phyloP scores from a whole-genome alignment of 2,797 vertebrate species.

The Apogon talboti region DNA sequence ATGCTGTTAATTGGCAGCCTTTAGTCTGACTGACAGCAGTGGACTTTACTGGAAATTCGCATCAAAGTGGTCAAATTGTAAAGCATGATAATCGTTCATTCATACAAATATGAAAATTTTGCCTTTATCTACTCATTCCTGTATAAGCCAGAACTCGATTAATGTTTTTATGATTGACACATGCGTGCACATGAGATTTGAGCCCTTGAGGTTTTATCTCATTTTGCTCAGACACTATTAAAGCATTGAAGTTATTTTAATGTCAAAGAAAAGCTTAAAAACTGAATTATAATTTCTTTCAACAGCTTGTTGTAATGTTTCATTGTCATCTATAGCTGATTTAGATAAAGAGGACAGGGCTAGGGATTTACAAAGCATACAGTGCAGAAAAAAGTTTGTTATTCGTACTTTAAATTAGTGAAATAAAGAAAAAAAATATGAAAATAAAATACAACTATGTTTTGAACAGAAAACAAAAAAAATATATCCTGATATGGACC shows the following conservation, averaged over 20 bases:
- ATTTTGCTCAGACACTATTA: neutral
- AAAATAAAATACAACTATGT: no score
- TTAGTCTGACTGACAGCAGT: constrained; percentile 31
- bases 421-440: no score
- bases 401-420: no score
- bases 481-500: no score
- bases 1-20: constrained; percentile 60
- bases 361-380: no score
- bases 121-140: neutral
- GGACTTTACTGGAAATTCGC: constrained; percentile 18
- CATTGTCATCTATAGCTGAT: no score
- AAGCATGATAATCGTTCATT: neutral
- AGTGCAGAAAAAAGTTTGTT: no score
- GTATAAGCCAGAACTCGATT: no score
- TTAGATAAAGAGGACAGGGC: no score
- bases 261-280: constrained; percentile 1
- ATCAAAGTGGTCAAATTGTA: neutral
- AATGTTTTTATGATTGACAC: neutral
- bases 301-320: neutral
- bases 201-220: neutral
- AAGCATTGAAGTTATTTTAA: neutral
- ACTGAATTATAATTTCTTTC: neutral
- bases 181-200: neutral
- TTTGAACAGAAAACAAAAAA: no score
- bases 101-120: neutral